phyloP scores from a whole-genome alignment of 1,140 invertebrate species.

The Acromyrmex charruanus region DNA sequence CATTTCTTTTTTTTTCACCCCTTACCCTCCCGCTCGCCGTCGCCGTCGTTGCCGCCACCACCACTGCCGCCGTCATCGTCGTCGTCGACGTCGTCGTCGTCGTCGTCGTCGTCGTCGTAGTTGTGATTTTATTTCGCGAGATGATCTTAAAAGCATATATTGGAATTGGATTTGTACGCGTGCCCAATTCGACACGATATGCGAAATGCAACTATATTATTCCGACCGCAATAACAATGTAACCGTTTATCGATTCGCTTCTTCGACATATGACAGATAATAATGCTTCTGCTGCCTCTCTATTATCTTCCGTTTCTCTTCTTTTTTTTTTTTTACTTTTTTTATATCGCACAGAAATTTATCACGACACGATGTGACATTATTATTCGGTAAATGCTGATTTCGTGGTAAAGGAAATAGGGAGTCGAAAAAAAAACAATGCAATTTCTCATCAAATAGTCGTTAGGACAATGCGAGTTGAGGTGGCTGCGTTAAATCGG shows the following conservation, averaged over 20 bases:
- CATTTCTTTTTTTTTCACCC: constrained; percentile 30
- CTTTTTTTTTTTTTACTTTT: background rate
- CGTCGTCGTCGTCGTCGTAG: background rate
- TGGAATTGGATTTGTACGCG: constrained; percentile 31
- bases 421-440: constrained; percentile 44
- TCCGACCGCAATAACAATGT: constrained; percentile 69
- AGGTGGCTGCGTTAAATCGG: constrained; percentile 84
- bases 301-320: background rate
- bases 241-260: constrained; percentile 73
- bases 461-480: constrained; percentile 80
- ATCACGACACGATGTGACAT: constrained; percentile 14
- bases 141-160: constrained; percentile 41
- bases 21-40: background rate
- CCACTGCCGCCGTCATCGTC: background rate
- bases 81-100: background rate
- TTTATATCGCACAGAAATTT: constrained; percentile 15
- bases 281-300: constrained; percentile 48
- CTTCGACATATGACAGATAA: constrained; percentile 64
- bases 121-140: constrained; percentile 49
- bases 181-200: background rate
- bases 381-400: constrained; percentile 3
- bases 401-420: constrained; percentile 11
- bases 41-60: background rate
- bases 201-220: constrained; percentile 54
- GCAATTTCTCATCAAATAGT: constrained; percentile 80